Conservation (phyloP, 2,113 vertebrate genomes). For the Danionella cerebrum region DNA sequence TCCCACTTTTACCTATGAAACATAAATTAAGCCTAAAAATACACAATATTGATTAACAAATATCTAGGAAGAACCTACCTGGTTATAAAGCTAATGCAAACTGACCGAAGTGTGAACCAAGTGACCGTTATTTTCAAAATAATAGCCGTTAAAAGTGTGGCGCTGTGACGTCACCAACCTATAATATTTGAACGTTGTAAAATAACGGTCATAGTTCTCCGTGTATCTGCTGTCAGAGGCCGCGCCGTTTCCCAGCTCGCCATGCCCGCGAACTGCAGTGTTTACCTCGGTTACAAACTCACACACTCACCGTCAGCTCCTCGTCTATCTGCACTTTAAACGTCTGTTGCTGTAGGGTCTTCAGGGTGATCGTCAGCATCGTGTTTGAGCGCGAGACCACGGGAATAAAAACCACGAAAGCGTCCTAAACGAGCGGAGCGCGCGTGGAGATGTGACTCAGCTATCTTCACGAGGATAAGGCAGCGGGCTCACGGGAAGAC, state of each 20-base stretch:
- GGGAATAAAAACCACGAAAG: neutral
- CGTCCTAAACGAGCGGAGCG: constrained; percentile 22
- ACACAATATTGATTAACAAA: no score
- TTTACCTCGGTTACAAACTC: constrained; percentile 50
- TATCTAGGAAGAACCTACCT: no score
- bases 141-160: neutral
- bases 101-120: neutral
- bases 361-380: constrained; percentile 66
- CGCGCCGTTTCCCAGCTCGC: constrained; percentile 28
- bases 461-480: constrained; percentile 47
- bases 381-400: constrained; percentile 27
- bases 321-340: constrained; percentile 64
- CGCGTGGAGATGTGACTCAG: constrained; percentile 65
- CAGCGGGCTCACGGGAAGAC: constrained; percentile 28
- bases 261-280: constrained; percentile 39
- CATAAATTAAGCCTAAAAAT: no score
- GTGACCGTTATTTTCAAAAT: constrained; percentile 1
- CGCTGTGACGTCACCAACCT: neutral
- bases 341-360: constrained; percentile 70
- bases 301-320: constrained; percentile 62
- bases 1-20: no score
- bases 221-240: constrained; percentile 19
- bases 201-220: neutral
- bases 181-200: neutral
- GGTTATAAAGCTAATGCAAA: neutral